These are phyloP conservation scores for Campaea margaritaria DNA, from an alignment of 2,888 invertebrate genomes.

Conservation along the genomic window DNA sequence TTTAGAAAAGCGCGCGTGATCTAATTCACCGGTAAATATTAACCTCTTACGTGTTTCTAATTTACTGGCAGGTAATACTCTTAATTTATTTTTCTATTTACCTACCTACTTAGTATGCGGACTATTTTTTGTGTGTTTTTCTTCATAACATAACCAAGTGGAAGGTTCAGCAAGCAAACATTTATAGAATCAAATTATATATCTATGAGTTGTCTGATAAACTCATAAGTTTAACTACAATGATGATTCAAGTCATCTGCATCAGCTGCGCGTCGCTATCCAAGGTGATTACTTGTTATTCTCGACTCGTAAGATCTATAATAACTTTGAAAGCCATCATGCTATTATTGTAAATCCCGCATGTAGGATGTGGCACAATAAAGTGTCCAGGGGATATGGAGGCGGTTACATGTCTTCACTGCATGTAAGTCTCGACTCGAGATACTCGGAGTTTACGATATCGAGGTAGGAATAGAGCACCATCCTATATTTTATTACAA, in stretches of 20 bases:
- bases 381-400: slow-evolving; percentile 40
- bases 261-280: slow-evolving; percentile 5
- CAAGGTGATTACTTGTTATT: slow-evolving; percentile 31
- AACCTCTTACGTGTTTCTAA: too few species aligned
- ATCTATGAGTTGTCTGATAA: too few species aligned
- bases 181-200: too few species aligned
- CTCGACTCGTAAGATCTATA: slow-evolving; percentile 31
- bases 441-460: slow-evolving; percentile 40
- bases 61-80: background rate
- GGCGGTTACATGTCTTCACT: slow-evolving; percentile 40
- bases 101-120: too few species aligned
- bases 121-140: too few species aligned
- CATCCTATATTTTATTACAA: slow-evolving; percentile 28
- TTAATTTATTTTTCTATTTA: too few species aligned
- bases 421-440: slow-evolving; percentile 34
- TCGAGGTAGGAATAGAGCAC: slow-evolving; percentile 24
- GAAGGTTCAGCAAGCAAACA: background rate
- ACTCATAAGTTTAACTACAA: too few species aligned
- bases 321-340: slow-evolving; percentile 33
- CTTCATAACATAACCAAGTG: too few species aligned
- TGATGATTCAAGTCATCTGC: background rate
- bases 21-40: too few species aligned
- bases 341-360: slow-evolving; percentile 39
- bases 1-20: too few species aligned
- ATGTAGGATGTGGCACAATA: slow-evolving; percentile 43